phyloP scores from a whole-genome alignment of 2,113 vertebrate genomes.

The Myodes glareolus region DNA sequence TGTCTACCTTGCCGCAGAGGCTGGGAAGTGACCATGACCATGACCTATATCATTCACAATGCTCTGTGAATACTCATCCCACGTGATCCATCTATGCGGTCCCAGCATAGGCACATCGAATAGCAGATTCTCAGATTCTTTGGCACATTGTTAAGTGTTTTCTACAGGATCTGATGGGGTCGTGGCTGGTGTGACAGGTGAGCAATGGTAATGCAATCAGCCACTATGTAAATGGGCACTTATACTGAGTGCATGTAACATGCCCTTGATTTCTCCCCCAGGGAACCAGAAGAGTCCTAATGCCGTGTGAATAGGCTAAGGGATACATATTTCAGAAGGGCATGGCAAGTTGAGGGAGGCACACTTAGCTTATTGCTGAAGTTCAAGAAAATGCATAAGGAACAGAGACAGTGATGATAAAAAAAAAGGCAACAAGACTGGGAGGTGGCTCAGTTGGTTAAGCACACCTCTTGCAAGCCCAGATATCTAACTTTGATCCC shows the following conservation, averaged over 20 bases:
- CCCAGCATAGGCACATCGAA: neutral
- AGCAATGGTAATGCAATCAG: constrained; percentile 67
- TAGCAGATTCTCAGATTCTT: neutral
- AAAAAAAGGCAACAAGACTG: neutral
- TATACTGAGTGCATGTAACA: neutral
- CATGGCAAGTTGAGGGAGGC: neutral
- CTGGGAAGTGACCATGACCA: neutral
- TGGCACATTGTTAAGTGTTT: neutral
- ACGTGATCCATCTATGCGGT: rapidly evolving
- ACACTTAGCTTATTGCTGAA: neutral
- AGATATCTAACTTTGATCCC: neutral
- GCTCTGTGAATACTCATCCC: neutral
- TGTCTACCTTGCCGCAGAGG: neutral
- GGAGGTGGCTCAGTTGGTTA: neutral
- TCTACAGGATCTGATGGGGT: neutral
- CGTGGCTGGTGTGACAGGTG: neutral
- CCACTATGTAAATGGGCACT: constrained; percentile 21
- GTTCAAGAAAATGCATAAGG: neutral
- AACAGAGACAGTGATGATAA: neutral
- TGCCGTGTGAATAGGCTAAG: neutral
- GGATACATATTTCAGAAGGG: neutral
- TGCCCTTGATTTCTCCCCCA: constrained; percentile 2
- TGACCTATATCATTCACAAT: neutral
- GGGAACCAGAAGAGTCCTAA: neutral
- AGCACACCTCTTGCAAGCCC: neutral